Percentiles rank a stretch among this genome's conserved stretches.
Evolutionary conservation across 2,797 vertebrate genomes (phyloP).

Genomic region (Galagoides demidoff): DNA sequence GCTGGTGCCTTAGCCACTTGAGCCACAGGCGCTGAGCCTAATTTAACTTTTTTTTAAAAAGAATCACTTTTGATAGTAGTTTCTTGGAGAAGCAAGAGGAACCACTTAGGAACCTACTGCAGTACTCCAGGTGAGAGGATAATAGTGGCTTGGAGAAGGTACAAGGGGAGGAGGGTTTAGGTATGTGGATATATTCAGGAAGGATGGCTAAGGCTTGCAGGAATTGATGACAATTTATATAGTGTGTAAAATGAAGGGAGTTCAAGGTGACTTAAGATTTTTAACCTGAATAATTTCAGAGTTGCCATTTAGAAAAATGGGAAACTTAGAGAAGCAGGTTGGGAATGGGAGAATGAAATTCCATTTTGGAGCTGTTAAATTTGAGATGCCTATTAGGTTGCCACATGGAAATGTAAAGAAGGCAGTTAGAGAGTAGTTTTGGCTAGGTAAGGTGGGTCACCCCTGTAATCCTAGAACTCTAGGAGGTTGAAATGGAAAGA

Average conservation of each 20-base stretch:
- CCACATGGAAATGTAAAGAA: neutral
- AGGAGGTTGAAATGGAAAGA: too few species aligned
- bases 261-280: neutral
- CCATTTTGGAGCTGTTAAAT: neutral
- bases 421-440: neutral
- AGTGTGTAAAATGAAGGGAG: neutral
- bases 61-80: neutral
- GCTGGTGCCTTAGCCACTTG: too few species aligned
- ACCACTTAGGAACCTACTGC: neutral
- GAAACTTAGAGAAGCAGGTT: neutral
- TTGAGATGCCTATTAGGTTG: neutral
- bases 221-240: neutral
- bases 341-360: neutral
- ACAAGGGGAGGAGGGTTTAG: neutral
- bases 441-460: too few species aligned
- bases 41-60: too few species aligned
- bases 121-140: neutral
- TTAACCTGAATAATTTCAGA: neutral
- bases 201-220: neutral
- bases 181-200: neutral
- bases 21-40: too few species aligned
- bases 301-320: neutral
- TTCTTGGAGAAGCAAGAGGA: neutral
- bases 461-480: too few species aligned
- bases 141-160: neutral